Evolutionary conservation across 2,797 vertebrate species (phyloP).

Genomic region (Hippoglossus hippoglossus): DNA sequence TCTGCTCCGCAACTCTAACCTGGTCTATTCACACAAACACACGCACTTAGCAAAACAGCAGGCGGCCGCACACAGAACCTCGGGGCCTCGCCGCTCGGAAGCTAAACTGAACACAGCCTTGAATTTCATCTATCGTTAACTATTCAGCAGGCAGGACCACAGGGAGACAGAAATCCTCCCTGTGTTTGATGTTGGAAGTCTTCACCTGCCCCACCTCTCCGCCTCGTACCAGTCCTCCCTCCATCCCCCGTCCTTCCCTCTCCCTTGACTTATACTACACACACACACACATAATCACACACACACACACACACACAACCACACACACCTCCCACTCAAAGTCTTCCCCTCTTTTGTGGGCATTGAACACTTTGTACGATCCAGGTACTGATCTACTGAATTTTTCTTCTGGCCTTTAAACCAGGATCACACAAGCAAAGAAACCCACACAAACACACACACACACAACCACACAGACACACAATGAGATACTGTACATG

Average conservation of each 20-base stretch:
- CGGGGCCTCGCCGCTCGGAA: not conserved
- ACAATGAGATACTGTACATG: slow-evolving; percentile 6
- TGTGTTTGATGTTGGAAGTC: slow-evolving; percentile 29
- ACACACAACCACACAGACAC: slow-evolving; percentile 1
- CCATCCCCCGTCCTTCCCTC: slow-evolving; percentile 23
- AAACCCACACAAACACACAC: not conserved
- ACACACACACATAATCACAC: too few relatives aligned
- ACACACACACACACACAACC: not conserved
- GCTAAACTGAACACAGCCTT: slow-evolving; percentile 31
- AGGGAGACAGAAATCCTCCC: slow-evolving; percentile 30
- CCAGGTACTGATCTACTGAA: not conserved
- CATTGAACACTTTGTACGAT: slow-evolving; percentile 30
- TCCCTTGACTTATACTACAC: not conserved
- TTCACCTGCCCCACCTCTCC: slow-evolving; percentile 48
- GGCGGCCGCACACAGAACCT: not conserved
- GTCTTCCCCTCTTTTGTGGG: slow-evolving; percentile 24
- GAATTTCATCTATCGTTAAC: slow-evolving; percentile 33
- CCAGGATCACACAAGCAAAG: not conserved
- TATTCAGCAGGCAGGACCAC: slow-evolving; percentile 30
- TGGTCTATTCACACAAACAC: not conserved
- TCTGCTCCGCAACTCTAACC: slow-evolving; percentile 28
- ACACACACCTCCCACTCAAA: slow-evolving; percentile 21
- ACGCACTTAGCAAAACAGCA: not conserved
- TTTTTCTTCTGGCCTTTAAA: slow-evolving; percentile 8
- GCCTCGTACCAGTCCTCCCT: slow-evolving; percentile 11